phyloP scores from a whole-genome alignment of 2,113 vertebrate species.

The Thoracochromis brauschi region DNA sequence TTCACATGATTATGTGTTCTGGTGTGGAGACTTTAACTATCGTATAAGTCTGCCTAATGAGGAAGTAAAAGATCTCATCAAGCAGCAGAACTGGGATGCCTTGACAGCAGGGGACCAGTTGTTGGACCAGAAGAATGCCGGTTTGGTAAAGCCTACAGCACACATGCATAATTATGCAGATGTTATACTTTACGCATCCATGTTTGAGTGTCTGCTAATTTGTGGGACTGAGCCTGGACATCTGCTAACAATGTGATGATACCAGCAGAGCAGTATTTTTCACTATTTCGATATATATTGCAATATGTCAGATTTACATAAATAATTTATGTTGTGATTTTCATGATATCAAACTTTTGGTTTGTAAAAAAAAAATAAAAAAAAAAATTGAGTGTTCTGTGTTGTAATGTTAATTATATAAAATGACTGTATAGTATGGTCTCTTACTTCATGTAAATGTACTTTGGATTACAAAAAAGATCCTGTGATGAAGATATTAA shows the following conservation, averaged over 20 bases:
- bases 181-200: background rate
- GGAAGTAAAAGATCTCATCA: slow-evolving; percentile 93
- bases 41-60: slow-evolving; percentile 91
- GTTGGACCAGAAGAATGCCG: slow-evolving; percentile 87
- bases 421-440: background rate
- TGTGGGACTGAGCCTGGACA: background rate
- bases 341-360: background rate
- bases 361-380: too few species aligned
- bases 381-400: background rate
- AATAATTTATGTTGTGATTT: background rate
- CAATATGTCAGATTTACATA: background rate
- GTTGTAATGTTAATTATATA: background rate
- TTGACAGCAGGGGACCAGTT: slow-evolving; percentile 91
- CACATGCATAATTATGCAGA: background rate
- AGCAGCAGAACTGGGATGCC: slow-evolving; percentile 89
- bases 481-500: background rate
- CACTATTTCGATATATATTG: background rate
- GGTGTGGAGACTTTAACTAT: slow-evolving; percentile 99
- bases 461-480: fast-evolving
- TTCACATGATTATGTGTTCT: slow-evolving; percentile 97
- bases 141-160: slow-evolving; percentile 72
- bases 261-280: background rate
- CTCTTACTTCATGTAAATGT: background rate
- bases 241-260: background rate
- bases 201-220: background rate